Base-by-base conservation (phyloP, 2,888 invertebrate species). In the Idaea aversata region DNA sequence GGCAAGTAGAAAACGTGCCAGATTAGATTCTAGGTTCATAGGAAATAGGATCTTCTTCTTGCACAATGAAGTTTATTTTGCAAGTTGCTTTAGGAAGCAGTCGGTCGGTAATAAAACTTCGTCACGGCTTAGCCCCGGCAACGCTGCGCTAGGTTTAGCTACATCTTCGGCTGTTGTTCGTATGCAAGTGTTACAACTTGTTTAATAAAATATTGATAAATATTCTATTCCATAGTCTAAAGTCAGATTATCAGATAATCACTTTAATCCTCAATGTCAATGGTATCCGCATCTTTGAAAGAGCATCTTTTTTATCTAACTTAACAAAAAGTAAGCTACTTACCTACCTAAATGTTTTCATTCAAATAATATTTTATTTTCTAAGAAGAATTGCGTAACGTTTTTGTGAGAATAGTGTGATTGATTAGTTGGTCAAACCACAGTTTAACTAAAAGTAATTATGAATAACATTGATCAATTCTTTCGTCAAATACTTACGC, bases 401-500 rank as follows among this genome's bases (percentile, higher is more conserved):
- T 47, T 47, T 36, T 47, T 47, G 47, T 10, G 10, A 47, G 47
- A 47, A 7, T 47, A 47, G 3, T 10, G 47, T 47, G 47, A 47
- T 13, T 47, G 47, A 47, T 6, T 47, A 10, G 47, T 7, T 13
- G 47, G 47, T 47, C 47, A 47, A 10, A 47, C 0, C 10, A 47
- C 47, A 47, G 47, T 47, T 13, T 7, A 36, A 36, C 13, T 6
- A 47, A 13, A 7, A 10, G 47, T 47, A 3, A 47, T 10, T 13
- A 47, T 47, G 13, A 3, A 1, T 13, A 47, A 13, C 5, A 36
- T 36, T 36, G 10, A 36, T 36, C 10, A 36, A 36, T 36, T 36
- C 5, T 10, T 10, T 36, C 36, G 36, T 36, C 36, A 38, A 65
- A 61, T 62, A 65, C 62, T 62, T 25, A 62, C 57, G 61, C 57